Base-by-base conservation (phyloP, 2,113 vertebrate genomes). In the Oryzias melastigma region DNA sequence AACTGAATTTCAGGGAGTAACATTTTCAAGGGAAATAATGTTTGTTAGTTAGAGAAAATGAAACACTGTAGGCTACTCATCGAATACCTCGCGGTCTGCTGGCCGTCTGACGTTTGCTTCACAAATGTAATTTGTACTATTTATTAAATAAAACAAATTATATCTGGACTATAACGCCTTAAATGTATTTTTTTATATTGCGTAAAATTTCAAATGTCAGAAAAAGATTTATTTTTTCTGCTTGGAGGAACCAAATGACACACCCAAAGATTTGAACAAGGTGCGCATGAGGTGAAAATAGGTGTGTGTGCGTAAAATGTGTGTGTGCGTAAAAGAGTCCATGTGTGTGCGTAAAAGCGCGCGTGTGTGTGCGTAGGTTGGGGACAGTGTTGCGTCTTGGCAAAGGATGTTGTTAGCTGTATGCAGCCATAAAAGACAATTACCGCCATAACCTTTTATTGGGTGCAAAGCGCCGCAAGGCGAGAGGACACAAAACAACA, bases 371-470 rank as follows among this genome's bases (percentile, higher is more conserved):
- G 58, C 65, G 73, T 73, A 66, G 40, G 67, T 56, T 83, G 76
- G 60, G 80, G 64, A 73, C 69, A 56, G 67, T 66, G 83, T 73
- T 85, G 85, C 65, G 84, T 90, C 87, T 90, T 88, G 91, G 90
- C 89, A 92, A 80, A 93, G 91, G 87, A 88, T 88, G 86, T 89
- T 91, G 90, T 89, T 84, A 86, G 93, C 91, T 92, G 89, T 91
- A 84, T 90, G 93, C 88, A 71, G 88, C 91, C 91, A 95, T 98
- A 96, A 97, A 97, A 95, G 91, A 95, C 94, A 90, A 91, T 91
- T 92, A 95, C 93, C 90, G 93, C 92, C 93, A 93, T 96, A 95
- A 95, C 91, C 88, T 81, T 96, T 98, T 97, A 96, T 96, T 93
- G 93, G 93, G 95, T 97, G 95, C 94, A 94, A 96, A 95, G 92